Conservation (phyloP, 2,797 vertebrate species). For the Falco naumanni region DNA sequence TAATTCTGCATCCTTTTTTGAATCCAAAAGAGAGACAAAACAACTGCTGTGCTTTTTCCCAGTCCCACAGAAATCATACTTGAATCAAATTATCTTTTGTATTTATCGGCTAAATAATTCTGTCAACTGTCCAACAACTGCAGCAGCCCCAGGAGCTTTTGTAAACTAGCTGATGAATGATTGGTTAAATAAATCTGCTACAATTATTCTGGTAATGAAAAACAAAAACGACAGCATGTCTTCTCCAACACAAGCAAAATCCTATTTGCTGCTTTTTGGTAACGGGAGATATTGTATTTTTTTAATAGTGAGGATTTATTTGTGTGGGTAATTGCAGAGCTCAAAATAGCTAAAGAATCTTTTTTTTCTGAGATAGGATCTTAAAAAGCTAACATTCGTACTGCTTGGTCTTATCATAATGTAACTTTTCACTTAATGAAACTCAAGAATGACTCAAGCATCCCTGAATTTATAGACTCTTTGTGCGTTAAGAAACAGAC, state of each 20-base stretch:
- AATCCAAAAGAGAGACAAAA: conserved; percentile 31
- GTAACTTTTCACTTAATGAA: conserved; percentile 70
- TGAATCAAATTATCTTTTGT: conserved; percentile 58
- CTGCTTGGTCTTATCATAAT: conserved; percentile 59
- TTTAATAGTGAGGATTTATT: conserved; percentile 61
- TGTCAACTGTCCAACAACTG: conserved; percentile 61
- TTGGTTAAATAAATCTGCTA: conserved; percentile 65
- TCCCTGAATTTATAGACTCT: conserved; percentile 76
- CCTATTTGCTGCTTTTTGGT: conserved; percentile 49
- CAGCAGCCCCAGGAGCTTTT: conserved; percentile 56
- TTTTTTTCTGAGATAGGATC: conserved; percentile 52
- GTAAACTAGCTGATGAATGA: conserved; percentile 50
- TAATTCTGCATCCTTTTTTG: conserved; percentile 8
- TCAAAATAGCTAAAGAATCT: conserved; percentile 29
- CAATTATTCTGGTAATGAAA: conserved; percentile 64
- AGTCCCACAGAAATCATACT: not conserved
- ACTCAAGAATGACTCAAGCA: conserved; percentile 66
- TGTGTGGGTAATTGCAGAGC: conserved; percentile 33
- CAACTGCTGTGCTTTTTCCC: not conserved
- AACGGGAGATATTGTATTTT: conserved; percentile 46
- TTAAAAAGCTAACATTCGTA: conserved; percentile 50
- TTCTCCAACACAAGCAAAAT: conserved; percentile 57
- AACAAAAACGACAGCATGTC: conserved; percentile 44
- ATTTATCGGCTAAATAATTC: conserved; percentile 60
- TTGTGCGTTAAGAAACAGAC: conserved; percentile 75